Conservation (phyloP, 2,113 vertebrate species). For the Naja naja region DNA sequence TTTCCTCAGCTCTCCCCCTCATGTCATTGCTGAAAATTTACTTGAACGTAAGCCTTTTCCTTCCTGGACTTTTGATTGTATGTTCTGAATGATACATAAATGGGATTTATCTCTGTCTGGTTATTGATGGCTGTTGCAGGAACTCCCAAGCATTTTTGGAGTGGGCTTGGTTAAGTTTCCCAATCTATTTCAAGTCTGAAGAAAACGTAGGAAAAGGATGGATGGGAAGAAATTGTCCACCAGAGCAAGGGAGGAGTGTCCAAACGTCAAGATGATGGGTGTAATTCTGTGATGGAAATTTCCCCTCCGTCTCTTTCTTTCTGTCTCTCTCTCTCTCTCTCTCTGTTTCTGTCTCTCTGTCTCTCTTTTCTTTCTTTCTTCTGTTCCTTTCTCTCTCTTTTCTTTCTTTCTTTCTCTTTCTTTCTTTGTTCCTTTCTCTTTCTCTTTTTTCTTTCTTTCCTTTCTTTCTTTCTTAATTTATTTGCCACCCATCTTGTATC, state of each 20-base stretch:
- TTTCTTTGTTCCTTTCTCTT: no score
- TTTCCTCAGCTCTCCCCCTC: background rate
- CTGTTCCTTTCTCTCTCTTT: rapidly evolving
- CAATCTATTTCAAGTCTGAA: background rate
- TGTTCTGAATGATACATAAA: background rate
- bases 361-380: no score
- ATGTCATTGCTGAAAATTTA: background rate
- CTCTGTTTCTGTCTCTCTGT: no score
- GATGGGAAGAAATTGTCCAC: background rate
- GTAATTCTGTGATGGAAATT: no score
- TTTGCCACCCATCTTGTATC: no score
- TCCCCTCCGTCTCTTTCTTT: no score
- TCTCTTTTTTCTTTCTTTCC: no score
- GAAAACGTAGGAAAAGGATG: background rate
- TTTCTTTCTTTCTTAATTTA: no score
- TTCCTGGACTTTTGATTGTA: background rate
- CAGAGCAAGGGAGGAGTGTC: background rate
- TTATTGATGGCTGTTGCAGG: background rate
- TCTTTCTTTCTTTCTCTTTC: no score
- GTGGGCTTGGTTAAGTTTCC: background rate
- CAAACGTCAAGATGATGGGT: no score
- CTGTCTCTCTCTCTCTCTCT: no score
- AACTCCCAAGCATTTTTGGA: background rate
- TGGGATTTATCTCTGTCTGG: background rate
- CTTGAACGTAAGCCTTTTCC: background rate